Percentiles rank a stretch among this genome's conserved stretches.
phyloP scores from a whole-genome alignment of 2,888 invertebrate species.

The Sarcophaga carnaria region DNA sequence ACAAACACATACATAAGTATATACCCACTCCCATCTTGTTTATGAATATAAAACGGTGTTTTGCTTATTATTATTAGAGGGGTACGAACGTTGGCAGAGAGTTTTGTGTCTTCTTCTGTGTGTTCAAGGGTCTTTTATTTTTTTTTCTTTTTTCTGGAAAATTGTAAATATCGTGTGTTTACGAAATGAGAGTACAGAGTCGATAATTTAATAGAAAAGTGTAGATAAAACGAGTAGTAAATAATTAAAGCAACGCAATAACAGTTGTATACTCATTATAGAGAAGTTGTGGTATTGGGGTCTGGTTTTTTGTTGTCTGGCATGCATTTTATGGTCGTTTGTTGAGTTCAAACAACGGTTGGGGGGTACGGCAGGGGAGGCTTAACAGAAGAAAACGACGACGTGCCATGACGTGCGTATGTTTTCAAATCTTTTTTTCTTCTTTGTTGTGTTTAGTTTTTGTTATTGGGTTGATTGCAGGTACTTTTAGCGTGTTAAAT shows the following conservation, averaged over 20 bases:
- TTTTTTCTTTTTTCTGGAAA: not conserved
- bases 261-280: not conserved
- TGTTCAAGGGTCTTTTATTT: constrained; percentile 48
- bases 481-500: constrained; percentile 46
- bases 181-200: constrained; percentile 20
- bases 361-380: not conserved
- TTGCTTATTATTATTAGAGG: constrained; percentile 2
- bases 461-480: constrained; percentile 23
- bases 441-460: constrained; percentile 6
- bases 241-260: not conserved
- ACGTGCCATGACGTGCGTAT: constrained; percentile 56
- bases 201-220: not conserved
- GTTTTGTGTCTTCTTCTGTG: not conserved
- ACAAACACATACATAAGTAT: not conserved
- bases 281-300: constrained; percentile 29
- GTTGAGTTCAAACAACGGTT: not conserved
- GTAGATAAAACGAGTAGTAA: constrained; percentile 3
- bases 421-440: not conserved
- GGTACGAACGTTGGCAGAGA: not conserved
- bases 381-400: constrained; percentile 22
- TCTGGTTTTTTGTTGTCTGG: constrained; percentile 38
- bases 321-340: constrained; percentile 34
- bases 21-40: not conserved
- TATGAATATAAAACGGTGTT: not conserved
- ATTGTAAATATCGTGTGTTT: constrained; percentile 11